These are phyloP conservation scores for Lepus oiostolus DNA, from an alignment of 2,797 vertebrate species.

Conservation along the genomic window DNA sequence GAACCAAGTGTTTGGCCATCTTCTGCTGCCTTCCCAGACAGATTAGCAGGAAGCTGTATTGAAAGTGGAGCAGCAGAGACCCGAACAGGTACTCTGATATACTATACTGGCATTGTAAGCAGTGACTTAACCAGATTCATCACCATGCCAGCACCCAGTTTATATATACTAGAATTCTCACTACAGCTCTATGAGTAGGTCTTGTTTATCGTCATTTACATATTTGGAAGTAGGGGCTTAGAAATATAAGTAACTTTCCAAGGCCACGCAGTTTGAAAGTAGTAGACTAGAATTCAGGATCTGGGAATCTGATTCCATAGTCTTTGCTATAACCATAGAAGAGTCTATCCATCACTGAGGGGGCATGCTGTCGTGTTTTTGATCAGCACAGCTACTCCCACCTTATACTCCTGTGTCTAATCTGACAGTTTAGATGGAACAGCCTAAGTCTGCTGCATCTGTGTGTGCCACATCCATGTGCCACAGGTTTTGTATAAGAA, in stretches of 20 bases:
- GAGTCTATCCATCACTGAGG: not conserved
- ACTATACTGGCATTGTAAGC: too few relatives aligned
- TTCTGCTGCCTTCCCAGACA: too few relatives aligned
- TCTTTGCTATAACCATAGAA: not conserved
- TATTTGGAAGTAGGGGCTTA: conserved; percentile 49
- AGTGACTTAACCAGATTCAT: too few relatives aligned
- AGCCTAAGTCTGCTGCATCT: not conserved
- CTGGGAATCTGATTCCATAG: not conserved
- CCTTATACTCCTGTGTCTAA: too few relatives aligned
- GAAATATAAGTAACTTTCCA: conserved; percentile 35
- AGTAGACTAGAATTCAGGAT: not conserved
- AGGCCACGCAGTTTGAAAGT: conserved; percentile 2
- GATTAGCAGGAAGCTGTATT: too few relatives aligned
- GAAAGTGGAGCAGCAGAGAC: too few relatives aligned
- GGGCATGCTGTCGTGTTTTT: not conserved
- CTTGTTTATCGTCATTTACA: not conserved
- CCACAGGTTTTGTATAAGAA: not conserved
- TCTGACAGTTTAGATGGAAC: not conserved
- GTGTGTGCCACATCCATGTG: too few relatives aligned
- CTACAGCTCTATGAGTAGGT: not conserved
- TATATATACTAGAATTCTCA: not conserved
- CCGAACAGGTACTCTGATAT: too few relatives aligned
- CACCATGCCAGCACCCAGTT: too few relatives aligned
- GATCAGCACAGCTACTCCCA: not conserved
- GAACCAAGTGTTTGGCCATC: too few relatives aligned